A percentile compares a stretch with the other conserved stretches of the same genome.
Evolutionary conservation across 1,140 invertebrate genomes (phyloP).

Genomic region (Bombus superbus): DNA sequence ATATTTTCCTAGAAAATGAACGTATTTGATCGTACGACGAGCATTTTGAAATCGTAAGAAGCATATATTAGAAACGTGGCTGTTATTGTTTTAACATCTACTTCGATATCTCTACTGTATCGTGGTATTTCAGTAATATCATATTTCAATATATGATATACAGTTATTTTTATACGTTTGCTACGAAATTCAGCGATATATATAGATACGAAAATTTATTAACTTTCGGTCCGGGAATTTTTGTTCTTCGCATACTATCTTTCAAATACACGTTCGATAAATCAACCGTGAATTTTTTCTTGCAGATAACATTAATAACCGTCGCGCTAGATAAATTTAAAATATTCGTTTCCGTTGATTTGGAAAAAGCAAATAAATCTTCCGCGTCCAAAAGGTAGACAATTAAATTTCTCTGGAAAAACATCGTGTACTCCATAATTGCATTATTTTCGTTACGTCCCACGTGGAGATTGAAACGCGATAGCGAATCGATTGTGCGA

Average conservation of each 20-base stretch:
- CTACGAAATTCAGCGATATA: no score
- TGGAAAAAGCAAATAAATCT: not conserved
- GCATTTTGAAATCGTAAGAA: no score
- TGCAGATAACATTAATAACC: not conserved
- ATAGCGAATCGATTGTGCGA: not conserved
- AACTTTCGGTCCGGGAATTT: not conserved
- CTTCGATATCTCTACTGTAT: no score
- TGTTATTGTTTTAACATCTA: no score
- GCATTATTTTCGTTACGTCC: not conserved
- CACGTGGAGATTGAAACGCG: not conserved
- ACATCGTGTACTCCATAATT: not conserved
- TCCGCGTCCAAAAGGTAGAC: not conserved
- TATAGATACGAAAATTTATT: not conserved
- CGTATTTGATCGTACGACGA: no score
- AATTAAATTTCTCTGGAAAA: not conserved
- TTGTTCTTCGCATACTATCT: not conserved
- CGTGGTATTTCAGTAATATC: no score
- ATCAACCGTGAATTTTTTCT: not conserved
- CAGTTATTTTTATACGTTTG: no score
- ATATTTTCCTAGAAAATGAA: no score
- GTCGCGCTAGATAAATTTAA: not conserved
- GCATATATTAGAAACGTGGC: no score
- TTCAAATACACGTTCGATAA: not conserved
- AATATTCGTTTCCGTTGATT: not conserved
- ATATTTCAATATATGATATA: no score